Conservation (phyloP, 2,113 vertebrate species). For the Calyptomena viridis region DNA sequence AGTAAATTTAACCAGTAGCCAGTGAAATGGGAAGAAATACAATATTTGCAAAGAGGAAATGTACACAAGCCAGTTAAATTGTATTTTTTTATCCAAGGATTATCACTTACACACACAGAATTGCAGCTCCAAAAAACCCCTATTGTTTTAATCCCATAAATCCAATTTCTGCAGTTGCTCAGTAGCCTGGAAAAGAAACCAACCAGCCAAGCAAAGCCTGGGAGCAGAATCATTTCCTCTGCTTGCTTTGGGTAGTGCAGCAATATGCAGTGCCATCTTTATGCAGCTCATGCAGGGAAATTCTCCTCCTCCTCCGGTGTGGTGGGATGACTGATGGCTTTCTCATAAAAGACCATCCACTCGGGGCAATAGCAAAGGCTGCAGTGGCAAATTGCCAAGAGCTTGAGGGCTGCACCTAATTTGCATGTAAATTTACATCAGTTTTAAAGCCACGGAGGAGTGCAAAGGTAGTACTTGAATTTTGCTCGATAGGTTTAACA, state of each 20-base stretch:
- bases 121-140: background rate
- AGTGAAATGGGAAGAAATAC: background rate
- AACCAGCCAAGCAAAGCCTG: background rate
- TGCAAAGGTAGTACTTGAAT: background rate
- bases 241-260: background rate
- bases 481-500: background rate
- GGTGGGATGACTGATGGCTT: background rate
- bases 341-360: background rate
- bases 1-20: background rate
- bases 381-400: background rate
- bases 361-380: background rate
- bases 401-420: constrained; percentile 1
- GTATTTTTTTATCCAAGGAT: background rate
- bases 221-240: background rate
- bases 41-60: background rate
- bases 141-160: background rate
- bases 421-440: background rate
- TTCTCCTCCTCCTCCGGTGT: background rate
- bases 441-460: background rate
- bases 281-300: background rate
- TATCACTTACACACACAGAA: background rate
- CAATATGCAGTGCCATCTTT: background rate
- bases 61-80: background rate
- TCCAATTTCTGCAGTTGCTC: background rate
- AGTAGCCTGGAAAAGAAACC: background rate